A percentile compares a stretch with the other conserved stretches of the same genome.
phyloP scores from a whole-genome alignment of 2,113 vertebrate species.

The Cisticola juncidis region DNA sequence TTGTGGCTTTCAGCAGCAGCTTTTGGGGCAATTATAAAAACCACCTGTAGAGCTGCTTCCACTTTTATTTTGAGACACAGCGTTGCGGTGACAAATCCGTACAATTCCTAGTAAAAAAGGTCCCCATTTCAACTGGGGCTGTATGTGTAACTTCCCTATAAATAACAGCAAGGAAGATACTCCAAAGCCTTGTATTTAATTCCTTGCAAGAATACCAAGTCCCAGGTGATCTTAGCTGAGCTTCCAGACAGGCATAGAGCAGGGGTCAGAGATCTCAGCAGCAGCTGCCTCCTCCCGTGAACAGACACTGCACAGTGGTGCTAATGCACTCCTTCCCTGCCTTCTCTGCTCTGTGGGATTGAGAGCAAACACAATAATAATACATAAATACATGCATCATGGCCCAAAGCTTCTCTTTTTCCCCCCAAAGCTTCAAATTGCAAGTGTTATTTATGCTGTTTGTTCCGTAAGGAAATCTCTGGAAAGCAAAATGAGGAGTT shows the following conservation, averaged over 20 bases:
- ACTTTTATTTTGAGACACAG: background rate
- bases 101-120: background rate
- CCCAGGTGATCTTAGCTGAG: background rate
- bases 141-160: background rate
- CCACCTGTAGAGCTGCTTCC: background rate
- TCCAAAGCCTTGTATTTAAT: background rate
- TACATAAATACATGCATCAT: background rate
- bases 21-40: background rate
- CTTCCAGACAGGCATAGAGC: background rate
- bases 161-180: background rate
- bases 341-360: background rate
- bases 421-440: background rate
- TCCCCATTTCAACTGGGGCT: background rate
- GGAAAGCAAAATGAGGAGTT: background rate
- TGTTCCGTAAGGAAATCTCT: background rate
- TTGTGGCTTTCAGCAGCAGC: background rate
- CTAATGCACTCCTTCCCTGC: background rate
- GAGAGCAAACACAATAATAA: background rate
- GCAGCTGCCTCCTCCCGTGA: background rate
- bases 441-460: background rate
- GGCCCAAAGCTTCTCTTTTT: background rate
- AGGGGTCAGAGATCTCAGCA: background rate
- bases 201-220: background rate
- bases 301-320: fast-evolving
- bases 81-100: fast-evolving